Evolutionary conservation across 2,797 vertebrate genomes (phyloP).

Genomic region (Cyclopterus lumpus): DNA sequence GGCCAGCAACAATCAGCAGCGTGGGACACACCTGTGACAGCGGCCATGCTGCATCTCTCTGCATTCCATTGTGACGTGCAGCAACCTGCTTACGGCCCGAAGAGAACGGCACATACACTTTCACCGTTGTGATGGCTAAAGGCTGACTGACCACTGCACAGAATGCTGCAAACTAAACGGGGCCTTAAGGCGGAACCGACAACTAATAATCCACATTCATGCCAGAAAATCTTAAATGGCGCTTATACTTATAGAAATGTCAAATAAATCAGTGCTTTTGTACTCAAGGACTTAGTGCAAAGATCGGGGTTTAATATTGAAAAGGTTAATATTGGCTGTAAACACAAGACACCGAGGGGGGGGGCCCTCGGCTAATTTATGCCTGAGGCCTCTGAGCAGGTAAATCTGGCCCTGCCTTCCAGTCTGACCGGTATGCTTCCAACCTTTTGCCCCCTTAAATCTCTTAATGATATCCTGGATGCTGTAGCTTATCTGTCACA

Average conservation of each 20-base stretch:
- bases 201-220: background rate
- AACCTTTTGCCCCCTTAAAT: background rate
- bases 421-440: background rate
- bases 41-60: background rate
- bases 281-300: background rate
- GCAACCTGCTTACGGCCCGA: background rate
- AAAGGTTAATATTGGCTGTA: background rate
- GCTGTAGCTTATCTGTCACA: background rate
- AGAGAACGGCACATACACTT: background rate
- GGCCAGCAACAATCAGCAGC: background rate
- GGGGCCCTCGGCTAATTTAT: background rate
- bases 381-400: background rate
- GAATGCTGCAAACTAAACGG: background rate
- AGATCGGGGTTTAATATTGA: background rate
- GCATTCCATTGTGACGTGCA: background rate
- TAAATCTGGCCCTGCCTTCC: background rate
- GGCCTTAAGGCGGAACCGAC: background rate
- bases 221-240: too few species aligned
- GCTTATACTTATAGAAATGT: too few species aligned
- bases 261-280: too few species aligned
- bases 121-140: background rate
- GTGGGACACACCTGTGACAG: conserved; percentile 8
- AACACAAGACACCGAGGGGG: background rate
- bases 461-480: background rate
- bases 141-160: background rate